Evolutionary conservation across 2,888 invertebrate genomes (phyloP), one percentile per base, ranked within the genome.

Genomic region (Nephrocerus scutellatus): DNA sequence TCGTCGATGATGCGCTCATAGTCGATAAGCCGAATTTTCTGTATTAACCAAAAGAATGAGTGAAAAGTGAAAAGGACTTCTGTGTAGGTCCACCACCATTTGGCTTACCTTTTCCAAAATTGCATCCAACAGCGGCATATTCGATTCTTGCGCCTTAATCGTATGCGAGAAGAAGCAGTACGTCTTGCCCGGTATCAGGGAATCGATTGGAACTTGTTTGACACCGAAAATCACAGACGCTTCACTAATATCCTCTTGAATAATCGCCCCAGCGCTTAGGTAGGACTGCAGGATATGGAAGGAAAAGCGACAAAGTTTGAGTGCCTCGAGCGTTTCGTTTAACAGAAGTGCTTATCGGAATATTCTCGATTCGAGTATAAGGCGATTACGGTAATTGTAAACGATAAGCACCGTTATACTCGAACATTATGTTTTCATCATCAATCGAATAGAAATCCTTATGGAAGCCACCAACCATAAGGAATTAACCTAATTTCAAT

Each of bases 81-180:
- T 10, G 23, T 22, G 23, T 10, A 22, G 8, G 23, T 8, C 14
- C 14, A 5, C 24, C n/a, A 8, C 10, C 13, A 22, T 15, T 18
- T 8, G 12, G 30, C 18, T 46, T 30, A 65, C 64, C 58, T 92
- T 95, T 58, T 96, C 93, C 36, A 98, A 68, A 47, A 97, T 84
- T 5, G 95, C 90, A 66, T 99, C 98, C 49, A 99, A 68, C 54
- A 99, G 75, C 0, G 92, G 83, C 97, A 99, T 97, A 64, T 99
- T 99, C 25, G 84, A 84, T 60, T 95, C 93, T 68, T 99, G 98
- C 0, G 96, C 98, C 69, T 99, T 99, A 55, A 98, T 99, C 0
- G 97, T 98, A 66, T 99, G 98, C 0, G 97, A 97, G 70, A 99
- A 99, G 69, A 98, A 88, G 57, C 93, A 95, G 62, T 97, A 99